Percentiles rank a stretch among this genome's conserved stretches.
phyloP scores from a whole-genome alignment of 1,140 invertebrate species.

The Theocolax elegans region DNA sequence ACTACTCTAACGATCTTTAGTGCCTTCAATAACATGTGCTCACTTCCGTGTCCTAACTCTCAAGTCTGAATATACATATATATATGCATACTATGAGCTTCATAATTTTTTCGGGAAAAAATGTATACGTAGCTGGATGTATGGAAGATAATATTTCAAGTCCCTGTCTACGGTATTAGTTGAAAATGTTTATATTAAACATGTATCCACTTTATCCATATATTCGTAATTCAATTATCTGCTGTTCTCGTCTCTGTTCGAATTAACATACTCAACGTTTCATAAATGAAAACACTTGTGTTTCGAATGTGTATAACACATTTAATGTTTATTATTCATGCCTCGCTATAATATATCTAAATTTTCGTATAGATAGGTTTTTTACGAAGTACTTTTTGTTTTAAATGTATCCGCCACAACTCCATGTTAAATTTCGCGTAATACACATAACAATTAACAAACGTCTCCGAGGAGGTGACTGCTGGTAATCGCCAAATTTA shows the following conservation, averaged over 20 bases:
- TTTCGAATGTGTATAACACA: constrained; percentile 48
- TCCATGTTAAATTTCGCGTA: constrained; percentile 55
- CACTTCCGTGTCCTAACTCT: constrained; percentile 3
- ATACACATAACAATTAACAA: constrained; percentile 44
- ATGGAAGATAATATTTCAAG: constrained; percentile 1
- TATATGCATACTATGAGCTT: constrained; percentile 36
- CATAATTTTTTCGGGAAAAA: background rate
- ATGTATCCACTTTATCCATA: constrained; percentile 37
- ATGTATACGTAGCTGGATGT: background rate
- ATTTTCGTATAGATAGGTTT: constrained; percentile 35
- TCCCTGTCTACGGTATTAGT: background rate
- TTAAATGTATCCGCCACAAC: constrained; percentile 37
- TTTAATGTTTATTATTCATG: constrained; percentile 39
- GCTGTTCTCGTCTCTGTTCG: constrained; percentile 21
- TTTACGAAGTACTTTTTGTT: constrained; percentile 38
- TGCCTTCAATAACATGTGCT: constrained; percentile 36
- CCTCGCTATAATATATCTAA: constrained; percentile 35
- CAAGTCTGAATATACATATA: constrained; percentile 15
- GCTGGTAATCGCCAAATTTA: constrained; percentile 49
- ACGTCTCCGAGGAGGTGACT: constrained; percentile 24
- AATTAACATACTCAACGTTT: constrained; percentile 38
- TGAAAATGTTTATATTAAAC: constrained; percentile 3
- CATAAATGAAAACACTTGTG: constrained; percentile 27
- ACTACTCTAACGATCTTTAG: constrained; percentile 27
- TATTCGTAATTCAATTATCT: constrained; percentile 19